Evolutionary conservation across 2,113 vertebrate species (phyloP), one percentile per base, ranked within the genome.

Genomic region (Cranoglanis bouderius): DNA sequence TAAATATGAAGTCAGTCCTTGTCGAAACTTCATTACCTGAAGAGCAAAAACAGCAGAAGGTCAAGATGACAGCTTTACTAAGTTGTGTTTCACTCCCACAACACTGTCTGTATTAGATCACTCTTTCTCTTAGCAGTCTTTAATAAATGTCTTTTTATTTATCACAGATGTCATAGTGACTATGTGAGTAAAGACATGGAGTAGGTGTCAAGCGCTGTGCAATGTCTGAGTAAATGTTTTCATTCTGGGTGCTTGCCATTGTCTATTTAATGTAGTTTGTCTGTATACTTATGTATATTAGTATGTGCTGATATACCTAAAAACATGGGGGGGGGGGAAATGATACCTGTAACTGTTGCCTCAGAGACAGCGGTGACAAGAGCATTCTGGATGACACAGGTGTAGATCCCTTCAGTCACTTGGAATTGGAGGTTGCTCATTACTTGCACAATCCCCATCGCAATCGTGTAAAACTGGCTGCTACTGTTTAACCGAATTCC

Each of bases 371-470:
- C 74, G 35, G 40, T 61, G 35, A 93, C 92, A 40, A 94, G 87
- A 46, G 2, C 7, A 88, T 93, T 93, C 63, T 90, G 78, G 84
- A 93, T 90, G 49, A 87, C 21, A 74, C 88, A 92, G 51, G 75
- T 90, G 90, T 93, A 93, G n/a, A 29, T 89, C 9, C 74, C 74
- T 12, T 88, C 14, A 10, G 26, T 88, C 32, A 88, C 84, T 2
- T 67, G 82, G 8, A 61, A 38, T 70, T 84, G 24, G 8, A 93
- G 82, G n/a, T 29, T 49, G 72, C 88, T 91, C 57, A 55, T 16
- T 26, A 94, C 74, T n/a, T 26, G 9, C 3, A 75, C 67, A 55
- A 88, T 91, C 40, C 90, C 90, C 2, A 18, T 35, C 0, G 78
- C 63, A 35, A 65, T 78, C 26, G 51, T 75, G 59, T 19, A 29